Evolutionary conservation across 2,888 invertebrate species (phyloP), one percentile per base, ranked within the genome.

Genomic region (Lasioglossum villosulum): DNA sequence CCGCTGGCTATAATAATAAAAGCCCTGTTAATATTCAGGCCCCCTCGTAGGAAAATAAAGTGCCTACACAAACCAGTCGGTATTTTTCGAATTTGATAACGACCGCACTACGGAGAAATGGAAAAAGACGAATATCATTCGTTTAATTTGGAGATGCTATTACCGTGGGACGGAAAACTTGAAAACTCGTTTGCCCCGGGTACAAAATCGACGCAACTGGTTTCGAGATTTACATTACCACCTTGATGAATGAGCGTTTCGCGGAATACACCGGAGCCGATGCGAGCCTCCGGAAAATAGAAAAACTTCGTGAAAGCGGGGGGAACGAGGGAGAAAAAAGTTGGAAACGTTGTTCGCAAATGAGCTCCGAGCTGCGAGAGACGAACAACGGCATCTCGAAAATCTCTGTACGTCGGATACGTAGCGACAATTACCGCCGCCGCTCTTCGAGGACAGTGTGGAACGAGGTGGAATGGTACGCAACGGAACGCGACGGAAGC

Each of bases 401-500:
- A 80, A 80, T 80, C 80, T 75, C 37, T 48, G 66, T 30, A 27
- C 71, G 63, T 70, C 30, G 80, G 63, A 70, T 63, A 56, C 52
- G 70, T 34, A 75, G 79, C 34, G 81, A 86, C 81, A 83, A 84
- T 80, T 80, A 84, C 52, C 70, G 63, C 56, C 63, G 52, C 34
- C 37, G 56, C 70, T 80, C 77, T 78, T 56, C 75, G 71, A 80
- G 85, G 63, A 75, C 63, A 52, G 72, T 63, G 74, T 75, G 74
- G 74, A 76, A 79, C 87, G 80, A 37, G 52, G 66, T 59, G 70
- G 86, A 79, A 87, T 81, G 75, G 76, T 72, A 74, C 74, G 84
- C 81, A 84, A 80, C 84, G 84, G 59, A 75, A 83, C 80, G 83
- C 75, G 84, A 88, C 88, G 90, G 86, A 89, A 92, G 87, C 90